These are phyloP conservation scores for Lysiphlebus fabarum DNA, from an alignment of 1,140 invertebrate genomes.

Conservation along the genomic window DNA sequence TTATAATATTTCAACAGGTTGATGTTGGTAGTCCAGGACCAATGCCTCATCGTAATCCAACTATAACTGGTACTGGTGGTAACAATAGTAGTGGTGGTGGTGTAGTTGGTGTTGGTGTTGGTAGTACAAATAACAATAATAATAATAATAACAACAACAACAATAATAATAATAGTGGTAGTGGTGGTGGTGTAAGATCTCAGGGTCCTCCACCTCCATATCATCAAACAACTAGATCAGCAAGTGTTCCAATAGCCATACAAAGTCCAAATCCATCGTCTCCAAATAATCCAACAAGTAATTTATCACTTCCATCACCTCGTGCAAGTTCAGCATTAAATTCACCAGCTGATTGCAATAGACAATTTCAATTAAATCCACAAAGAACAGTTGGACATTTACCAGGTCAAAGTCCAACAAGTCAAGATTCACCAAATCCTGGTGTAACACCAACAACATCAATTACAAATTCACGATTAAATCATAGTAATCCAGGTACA, in stretches of 20 bases:
- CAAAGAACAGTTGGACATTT: constrained; percentile 51
- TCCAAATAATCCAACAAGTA: constrained; percentile 68
- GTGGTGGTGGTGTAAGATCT: constrained; percentile 55
- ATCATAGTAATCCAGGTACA: constrained; percentile 69
- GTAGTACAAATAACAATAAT: too few species aligned
- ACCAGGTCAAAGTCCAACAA: constrained; percentile 65
- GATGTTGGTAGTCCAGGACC: constrained; percentile 48
- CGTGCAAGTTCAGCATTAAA: constrained; percentile 67
- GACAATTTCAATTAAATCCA: constrained; percentile 54
- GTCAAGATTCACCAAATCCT: constrained; percentile 59
- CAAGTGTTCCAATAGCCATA: constrained; percentile 77
- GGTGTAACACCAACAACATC: constrained; percentile 40
- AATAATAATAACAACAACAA: too few species aligned
- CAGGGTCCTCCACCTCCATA: constrained; percentile 87
- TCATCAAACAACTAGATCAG: constrained; percentile 76
- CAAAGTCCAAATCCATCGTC: constrained; percentile 70
- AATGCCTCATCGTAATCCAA: constrained; percentile 31
- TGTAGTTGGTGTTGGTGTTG: too few species aligned
- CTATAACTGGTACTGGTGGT: too few species aligned
- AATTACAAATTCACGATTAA: constrained; percentile 54
- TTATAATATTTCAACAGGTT: constrained; percentile 22
- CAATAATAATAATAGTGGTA: too few species aligned
- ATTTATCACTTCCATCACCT: constrained; percentile 69
- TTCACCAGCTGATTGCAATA: constrained; percentile 64
- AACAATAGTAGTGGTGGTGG: too few species aligned